Conservation (phyloP, 2,888 invertebrate genomes). For the Trilocha varians region DNA sequence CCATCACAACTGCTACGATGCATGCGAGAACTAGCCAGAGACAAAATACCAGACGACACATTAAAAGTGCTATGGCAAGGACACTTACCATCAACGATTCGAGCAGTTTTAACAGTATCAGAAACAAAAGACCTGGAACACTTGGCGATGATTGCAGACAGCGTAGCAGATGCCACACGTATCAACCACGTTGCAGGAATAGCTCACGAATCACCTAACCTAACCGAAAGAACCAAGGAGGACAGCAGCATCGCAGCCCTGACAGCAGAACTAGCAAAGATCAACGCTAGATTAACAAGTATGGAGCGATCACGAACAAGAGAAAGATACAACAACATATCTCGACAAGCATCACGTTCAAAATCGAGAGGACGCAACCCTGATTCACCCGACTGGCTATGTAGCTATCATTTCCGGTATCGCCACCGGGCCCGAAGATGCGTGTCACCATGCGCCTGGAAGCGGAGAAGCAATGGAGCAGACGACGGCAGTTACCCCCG, state of each 20-base stretch:
- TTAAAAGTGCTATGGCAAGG: constrained; percentile 5
- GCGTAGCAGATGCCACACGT: constrained; percentile 4
- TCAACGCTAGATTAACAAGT: constrained; percentile 3
- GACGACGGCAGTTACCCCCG: background rate
- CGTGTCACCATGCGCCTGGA: constrained; percentile 2
- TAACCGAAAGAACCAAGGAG: background rate
- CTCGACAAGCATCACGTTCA: background rate
- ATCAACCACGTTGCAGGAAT: background rate
- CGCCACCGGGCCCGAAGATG: background rate
- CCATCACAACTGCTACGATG: constrained; percentile 11
- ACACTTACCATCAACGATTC: constrained; percentile 5
- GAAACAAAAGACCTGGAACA: no score
- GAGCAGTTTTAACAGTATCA: constrained; percentile 6
- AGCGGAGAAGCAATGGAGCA: no score
- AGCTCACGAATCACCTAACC: no score
- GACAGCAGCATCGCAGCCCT: background rate
- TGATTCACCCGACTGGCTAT: background rate
- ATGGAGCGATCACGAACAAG: background rate
- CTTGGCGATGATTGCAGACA: constrained; percentile 7
- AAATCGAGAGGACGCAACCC: background rate
- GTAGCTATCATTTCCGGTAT: no score
- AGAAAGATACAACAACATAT: background rate
- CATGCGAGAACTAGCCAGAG: constrained; percentile 10
- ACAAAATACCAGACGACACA: constrained; percentile 6
- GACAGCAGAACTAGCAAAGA: background rate